phyloP scores from a whole-genome alignment of 2,888 invertebrate genomes.

The Isoperla grammatica region DNA sequence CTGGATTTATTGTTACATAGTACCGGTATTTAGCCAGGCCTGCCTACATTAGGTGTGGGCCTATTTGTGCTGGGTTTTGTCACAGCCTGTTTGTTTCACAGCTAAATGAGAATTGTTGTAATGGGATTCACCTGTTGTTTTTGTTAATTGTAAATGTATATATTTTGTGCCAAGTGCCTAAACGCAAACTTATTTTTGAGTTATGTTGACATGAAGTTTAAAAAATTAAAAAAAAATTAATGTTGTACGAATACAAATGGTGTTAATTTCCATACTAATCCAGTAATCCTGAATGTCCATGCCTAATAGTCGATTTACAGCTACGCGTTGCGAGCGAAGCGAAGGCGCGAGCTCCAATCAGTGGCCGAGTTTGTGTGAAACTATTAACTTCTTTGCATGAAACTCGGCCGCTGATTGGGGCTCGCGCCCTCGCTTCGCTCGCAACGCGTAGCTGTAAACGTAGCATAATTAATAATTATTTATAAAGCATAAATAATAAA shows the following conservation, averaged over 20 bases:
- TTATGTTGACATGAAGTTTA: conserved; percentile 20
- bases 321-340: too few relatives aligned
- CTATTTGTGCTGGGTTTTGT: conserved; percentile 19
- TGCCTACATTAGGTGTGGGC: conserved; percentile 3
- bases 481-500: too few relatives aligned
- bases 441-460: too few relatives aligned
- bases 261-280: background rate
- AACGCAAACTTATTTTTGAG: conserved; percentile 25
- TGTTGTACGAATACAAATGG: conserved; percentile 15
- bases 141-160: conserved; percentile 25
- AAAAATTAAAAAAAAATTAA: conserved; percentile 21
- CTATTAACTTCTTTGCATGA: too few relatives aligned
- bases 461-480: too few relatives aligned
- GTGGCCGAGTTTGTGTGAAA: too few relatives aligned
- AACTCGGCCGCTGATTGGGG: too few relatives aligned
- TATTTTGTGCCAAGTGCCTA: conserved; percentile 32
- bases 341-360: too few relatives aligned
- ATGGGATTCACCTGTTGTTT: background rate
- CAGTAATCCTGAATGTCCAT: too few relatives aligned
- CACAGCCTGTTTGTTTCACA: background rate
- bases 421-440: too few relatives aligned
- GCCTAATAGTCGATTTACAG: too few relatives aligned
- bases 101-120: background rate
- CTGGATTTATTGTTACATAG: background rate
- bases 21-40: background rate